phyloP scores from a whole-genome alignment of 2,888 invertebrate genomes.

The Pseudanteris insignis region DNA sequence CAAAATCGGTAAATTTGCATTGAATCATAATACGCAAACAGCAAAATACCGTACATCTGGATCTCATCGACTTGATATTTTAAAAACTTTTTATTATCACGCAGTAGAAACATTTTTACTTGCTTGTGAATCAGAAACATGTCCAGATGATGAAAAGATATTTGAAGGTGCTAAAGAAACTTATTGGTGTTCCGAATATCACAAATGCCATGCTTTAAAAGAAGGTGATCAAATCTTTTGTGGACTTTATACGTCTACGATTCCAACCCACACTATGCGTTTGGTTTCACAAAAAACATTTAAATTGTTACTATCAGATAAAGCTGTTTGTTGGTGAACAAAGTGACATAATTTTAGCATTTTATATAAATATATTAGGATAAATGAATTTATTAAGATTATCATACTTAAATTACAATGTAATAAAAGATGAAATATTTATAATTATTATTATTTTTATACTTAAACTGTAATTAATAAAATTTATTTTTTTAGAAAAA shows the following conservation, averaged over 20 bases:
- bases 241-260: constrained; percentile 76
- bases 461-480: too few relatives aligned
- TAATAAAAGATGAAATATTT: too few relatives aligned
- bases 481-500: too few relatives aligned
- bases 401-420: too few relatives aligned
- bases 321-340: constrained; percentile 76
- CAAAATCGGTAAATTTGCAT: constrained; percentile 74
- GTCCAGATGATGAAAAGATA: constrained; percentile 35
- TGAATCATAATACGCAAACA: constrained; percentile 75
- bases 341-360: too few relatives aligned
- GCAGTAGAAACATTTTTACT: constrained; percentile 70
- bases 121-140: constrained; percentile 46
- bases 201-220: constrained; percentile 83
- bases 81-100: constrained; percentile 80
- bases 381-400: too few relatives aligned
- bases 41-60: constrained; percentile 72
- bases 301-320: constrained; percentile 73
- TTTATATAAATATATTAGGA: too few relatives aligned
- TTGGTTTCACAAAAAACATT: constrained; percentile 74
- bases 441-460: too few relatives aligned
- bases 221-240: constrained; percentile 76
- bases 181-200: constrained; percentile 87
- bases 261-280: constrained; percentile 82
- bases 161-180: constrained; percentile 70
- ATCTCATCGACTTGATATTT: constrained; percentile 75